Percentiles rank a stretch among this genome's conserved stretches.
Evolutionary conservation across 2,888 invertebrate species (phyloP).

Genomic region (Tenthredo scrophulariae): DNA sequence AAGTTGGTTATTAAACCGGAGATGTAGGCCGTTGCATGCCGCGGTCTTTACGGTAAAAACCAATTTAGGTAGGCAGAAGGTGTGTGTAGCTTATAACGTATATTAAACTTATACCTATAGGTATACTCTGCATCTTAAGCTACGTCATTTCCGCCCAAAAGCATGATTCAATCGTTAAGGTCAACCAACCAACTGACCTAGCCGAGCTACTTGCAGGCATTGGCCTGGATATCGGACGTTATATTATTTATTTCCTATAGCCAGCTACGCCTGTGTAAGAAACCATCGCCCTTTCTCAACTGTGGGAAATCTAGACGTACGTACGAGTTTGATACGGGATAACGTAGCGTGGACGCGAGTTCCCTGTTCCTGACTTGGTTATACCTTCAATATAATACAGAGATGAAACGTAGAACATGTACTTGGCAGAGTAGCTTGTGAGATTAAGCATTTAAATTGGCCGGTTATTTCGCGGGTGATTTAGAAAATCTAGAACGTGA

Average conservation of each 20-base stretch:
- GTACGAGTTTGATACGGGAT: background rate
- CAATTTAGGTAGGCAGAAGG: constrained; percentile 49
- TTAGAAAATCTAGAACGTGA: constrained; percentile 52
- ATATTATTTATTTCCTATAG: constrained; percentile 43
- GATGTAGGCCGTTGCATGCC: constrained; percentile 51
- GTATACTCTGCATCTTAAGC: background rate
- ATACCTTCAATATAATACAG: constrained; percentile 21
- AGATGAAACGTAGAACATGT: constrained; percentile 45
- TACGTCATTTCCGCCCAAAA: constrained; percentile 47
- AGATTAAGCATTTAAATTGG: constrained; percentile 51
- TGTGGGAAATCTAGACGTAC: constrained; percentile 37
- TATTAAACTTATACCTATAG: constrained; percentile 2
- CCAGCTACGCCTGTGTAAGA: background rate
- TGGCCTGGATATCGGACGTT: constrained; percentile 47
- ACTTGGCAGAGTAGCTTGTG: constrained; percentile 32
- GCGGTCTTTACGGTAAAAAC: constrained; percentile 49
- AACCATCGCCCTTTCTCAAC: constrained; percentile 48
- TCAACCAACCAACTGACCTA: constrained; percentile 45
- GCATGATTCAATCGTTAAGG: constrained; percentile 51
- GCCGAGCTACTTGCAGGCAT: constrained; percentile 47
- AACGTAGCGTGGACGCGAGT: constrained; percentile 42
- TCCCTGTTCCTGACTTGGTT: constrained; percentile 4
- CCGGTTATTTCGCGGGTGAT: constrained; percentile 51
- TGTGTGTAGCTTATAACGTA: constrained; percentile 43
- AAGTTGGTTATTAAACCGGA: constrained; percentile 49